Conservation (phyloP, 1,140 invertebrate genomes). For the Bombus sibiricus region DNA sequence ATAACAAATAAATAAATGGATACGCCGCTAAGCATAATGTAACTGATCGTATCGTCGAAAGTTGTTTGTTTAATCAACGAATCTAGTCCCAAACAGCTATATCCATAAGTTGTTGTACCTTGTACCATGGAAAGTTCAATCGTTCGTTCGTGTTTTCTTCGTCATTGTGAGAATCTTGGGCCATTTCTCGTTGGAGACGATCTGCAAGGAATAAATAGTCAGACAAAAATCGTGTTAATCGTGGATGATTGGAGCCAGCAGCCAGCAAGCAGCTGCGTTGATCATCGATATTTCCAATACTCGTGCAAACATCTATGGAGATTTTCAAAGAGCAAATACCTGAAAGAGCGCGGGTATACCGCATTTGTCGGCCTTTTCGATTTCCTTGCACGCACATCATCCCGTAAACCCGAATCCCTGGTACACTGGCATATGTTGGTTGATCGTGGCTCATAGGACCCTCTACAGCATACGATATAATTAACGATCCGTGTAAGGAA, state of each 20-base stretch:
- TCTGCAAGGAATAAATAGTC: background rate
- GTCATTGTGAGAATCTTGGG: background rate
- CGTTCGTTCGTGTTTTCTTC: slow-evolving; percentile 73
- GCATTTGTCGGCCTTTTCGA: slow-evolving; percentile 80
- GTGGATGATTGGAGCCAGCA: too few species aligned
- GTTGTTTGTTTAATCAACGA: background rate
- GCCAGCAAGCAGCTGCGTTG: too few species aligned
- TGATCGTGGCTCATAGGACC: slow-evolving; percentile 97
- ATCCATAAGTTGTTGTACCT: slow-evolving; percentile 86
- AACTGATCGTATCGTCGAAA: background rate
- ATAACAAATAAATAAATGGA: slow-evolving; percentile 19
- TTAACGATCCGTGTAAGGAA: too few species aligned
- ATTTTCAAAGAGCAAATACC: slow-evolving; percentile 56
- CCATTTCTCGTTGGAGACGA: background rate
- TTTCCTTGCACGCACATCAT: slow-evolving; percentile 93
- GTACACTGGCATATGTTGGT: slow-evolving; percentile 95
- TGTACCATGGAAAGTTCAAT: slow-evolving; percentile 88
- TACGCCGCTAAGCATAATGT: background rate
- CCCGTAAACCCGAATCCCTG: slow-evolving; percentile 94
- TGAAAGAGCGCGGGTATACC: slow-evolving; percentile 81
- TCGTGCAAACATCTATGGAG: background rate
- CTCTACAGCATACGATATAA: slow-evolving; percentile 83
- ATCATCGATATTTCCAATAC: too few species aligned
- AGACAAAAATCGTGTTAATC: background rate
- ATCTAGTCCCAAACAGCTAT: slow-evolving; percentile 85